Evolutionary conservation across 2,888 invertebrate species (phyloP).

Genomic region (Aleiodes leptofemur): DNA sequence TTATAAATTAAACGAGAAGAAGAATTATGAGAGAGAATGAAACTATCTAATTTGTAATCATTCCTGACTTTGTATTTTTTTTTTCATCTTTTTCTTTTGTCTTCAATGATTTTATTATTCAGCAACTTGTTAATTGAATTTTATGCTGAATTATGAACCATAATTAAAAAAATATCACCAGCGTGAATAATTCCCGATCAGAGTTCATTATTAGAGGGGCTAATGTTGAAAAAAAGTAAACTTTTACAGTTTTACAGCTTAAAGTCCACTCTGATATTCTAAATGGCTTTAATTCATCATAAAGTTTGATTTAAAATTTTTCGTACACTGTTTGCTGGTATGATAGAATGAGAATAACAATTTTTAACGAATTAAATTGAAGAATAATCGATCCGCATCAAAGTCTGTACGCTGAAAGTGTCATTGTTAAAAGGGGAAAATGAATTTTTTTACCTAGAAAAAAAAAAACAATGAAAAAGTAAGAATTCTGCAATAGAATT

Average conservation of each 20-base stretch:
- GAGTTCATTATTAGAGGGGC: constrained; percentile 1
- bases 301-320: constrained; percentile 17
- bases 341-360: neutral
- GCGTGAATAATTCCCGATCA: constrained; percentile 9
- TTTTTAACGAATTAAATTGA: constrained; percentile 17
- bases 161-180: neutral
- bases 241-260: neutral
- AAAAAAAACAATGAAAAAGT: neutral
- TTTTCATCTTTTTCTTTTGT: neutral
- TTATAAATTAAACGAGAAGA: constrained; percentile 15
- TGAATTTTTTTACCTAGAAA: constrained; percentile 6
- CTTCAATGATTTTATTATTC: neutral
- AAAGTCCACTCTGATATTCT: constrained; percentile 6
- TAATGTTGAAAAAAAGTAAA: neutral
- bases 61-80: constrained; percentile 13
- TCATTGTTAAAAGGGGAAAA: neutral
- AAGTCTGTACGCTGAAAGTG: constrained; percentile 22
- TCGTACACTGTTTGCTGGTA: constrained; percentile 8
- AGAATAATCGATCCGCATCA: constrained; percentile 33
- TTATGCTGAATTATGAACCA: constrained; percentile 4
- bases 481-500: neutral
- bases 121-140: constrained; percentile 7
- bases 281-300: constrained; percentile 12
- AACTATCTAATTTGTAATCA: constrained; percentile 22
- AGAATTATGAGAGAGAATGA: constrained; percentile 2